A percentile compares a stretch with the other conserved stretches of the same genome.
phyloP scores from a whole-genome alignment of 2,113 vertebrate genomes.

The Struthidea cinerea region DNA sequence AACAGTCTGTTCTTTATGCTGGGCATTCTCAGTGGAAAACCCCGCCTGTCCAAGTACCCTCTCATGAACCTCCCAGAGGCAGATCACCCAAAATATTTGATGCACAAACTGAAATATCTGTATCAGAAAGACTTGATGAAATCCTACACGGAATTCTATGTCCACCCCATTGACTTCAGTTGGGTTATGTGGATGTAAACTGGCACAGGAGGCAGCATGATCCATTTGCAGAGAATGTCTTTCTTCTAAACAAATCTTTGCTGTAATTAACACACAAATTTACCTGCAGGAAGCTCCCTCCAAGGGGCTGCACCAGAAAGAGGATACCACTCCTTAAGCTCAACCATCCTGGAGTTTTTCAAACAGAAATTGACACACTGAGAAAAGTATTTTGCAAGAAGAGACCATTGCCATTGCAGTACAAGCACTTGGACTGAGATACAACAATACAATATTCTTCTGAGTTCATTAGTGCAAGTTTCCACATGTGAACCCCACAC shows the following conservation, averaged over 20 bases:
- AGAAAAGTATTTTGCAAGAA: conserved; percentile 69
- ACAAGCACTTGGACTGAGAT: conserved; percentile 67
- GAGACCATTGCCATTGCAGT: conserved; percentile 68
- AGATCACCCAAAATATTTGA: background rate
- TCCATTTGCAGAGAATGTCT: background rate
- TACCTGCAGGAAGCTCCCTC: background rate
- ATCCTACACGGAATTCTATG: background rate
- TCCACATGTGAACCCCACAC: conserved; percentile 62
- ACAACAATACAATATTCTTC: conserved; percentile 69
- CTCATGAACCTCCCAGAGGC: background rate
- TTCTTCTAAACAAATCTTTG: background rate
- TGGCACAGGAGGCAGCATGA: background rate
- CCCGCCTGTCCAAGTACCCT: background rate
- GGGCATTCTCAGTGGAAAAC: background rate
- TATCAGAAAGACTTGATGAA: background rate
- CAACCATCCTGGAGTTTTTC: conserved; percentile 67
- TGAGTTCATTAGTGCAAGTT: conserved; percentile 68
- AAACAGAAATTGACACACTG: conserved; percentile 72
- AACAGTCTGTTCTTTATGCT: background rate
- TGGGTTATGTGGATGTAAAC: background rate
- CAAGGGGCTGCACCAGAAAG: conserved; percentile 3
- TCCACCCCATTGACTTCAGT: background rate
- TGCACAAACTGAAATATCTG: background rate
- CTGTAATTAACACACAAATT: background rate
- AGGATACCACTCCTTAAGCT: conserved; percentile 68